phyloP scores from a whole-genome alignment of 53 echinoderm and acorn worm genomes.

The Pentamera pediparva region DNA sequence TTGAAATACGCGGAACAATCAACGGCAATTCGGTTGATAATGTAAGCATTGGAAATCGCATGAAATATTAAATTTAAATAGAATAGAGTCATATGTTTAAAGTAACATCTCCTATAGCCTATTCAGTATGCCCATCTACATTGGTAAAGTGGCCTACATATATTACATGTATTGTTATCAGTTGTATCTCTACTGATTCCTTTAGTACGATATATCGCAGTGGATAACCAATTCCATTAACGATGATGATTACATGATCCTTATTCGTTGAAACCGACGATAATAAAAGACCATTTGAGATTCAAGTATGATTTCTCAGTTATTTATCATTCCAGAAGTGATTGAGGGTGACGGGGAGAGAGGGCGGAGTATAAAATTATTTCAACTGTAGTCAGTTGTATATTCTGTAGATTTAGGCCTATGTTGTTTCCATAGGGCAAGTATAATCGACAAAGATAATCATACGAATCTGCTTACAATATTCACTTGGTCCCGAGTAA shows the following conservation, averaged over 20 bases:
- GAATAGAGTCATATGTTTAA: too few species aligned
- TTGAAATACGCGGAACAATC: background rate
- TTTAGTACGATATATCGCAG: background rate
- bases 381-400: conserved; percentile 7
- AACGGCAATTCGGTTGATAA: conserved; percentile 7
- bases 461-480: conserved; percentile 1
- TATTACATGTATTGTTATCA: conserved; percentile 11
- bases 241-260: background rate
- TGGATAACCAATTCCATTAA: conserved; percentile 7
- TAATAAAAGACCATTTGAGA: conserved; percentile 6
- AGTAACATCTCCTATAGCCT: too few species aligned
- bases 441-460: conserved; percentile 4
- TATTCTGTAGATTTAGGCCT: too few species aligned
- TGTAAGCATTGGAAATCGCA: conserved; percentile 10
- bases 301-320: background rate
- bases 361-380: background rate
- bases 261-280: conserved; percentile 2
- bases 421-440: conserved; percentile 10
- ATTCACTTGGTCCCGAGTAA: conserved; percentile 3
- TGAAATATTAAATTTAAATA: conserved; percentile 10
- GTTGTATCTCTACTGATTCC: background rate
- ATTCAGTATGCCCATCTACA: too few species aligned
- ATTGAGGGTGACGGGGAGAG: background rate
- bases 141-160: conserved; percentile 1
- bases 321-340: background rate